Evolutionary conservation across 2,888 invertebrate species (phyloP).

Genomic region (Dascillus cervinus): DNA sequence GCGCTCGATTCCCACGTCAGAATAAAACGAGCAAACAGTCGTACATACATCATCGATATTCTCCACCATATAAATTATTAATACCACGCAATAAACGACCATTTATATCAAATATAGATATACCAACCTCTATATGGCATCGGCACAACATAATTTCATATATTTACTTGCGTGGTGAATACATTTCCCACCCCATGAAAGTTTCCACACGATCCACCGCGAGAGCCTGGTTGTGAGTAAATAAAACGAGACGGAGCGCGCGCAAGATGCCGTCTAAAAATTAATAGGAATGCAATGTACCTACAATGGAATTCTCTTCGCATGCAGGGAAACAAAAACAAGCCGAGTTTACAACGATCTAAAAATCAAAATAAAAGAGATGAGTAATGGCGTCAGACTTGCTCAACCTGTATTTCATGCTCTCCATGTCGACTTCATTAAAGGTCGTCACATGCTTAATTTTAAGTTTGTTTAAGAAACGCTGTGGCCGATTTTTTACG

Average conservation of each 20-base stretch:
- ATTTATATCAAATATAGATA: conserved; percentile 31
- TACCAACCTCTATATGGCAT: conserved; percentile 26
- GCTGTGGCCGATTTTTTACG: neutral
- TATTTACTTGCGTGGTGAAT: conserved; percentile 21
- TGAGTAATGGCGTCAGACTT: conserved; percentile 44
- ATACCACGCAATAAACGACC: conserved; percentile 25
- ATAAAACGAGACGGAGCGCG: conserved; percentile 26
- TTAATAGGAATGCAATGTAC: conserved; percentile 37
- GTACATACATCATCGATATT: conserved; percentile 21
- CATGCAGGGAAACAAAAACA: conserved; percentile 37
- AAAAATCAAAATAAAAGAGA: conserved; percentile 44
- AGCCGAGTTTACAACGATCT: conserved; percentile 32
- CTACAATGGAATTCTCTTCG: conserved; percentile 42
- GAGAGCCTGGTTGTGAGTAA: conserved; percentile 11
- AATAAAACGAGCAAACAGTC: conserved; percentile 10
- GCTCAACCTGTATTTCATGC: conserved; percentile 44
- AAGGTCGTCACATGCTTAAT: conserved; percentile 40
- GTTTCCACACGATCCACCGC: conserved; percentile 13
- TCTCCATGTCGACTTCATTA: conserved; percentile 43
- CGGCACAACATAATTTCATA: conserved; percentile 24
- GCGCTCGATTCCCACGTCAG: conserved; percentile 14
- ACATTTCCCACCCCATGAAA: conserved; percentile 15
- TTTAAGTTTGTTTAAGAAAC: conserved; percentile 17
- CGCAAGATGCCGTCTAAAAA: conserved; percentile 34
- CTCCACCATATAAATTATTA: conserved; percentile 27